Evolutionary conservation across 92 coral and sea anemone species (phyloP).

Genomic region (Parazoanthus darwini): DNA sequence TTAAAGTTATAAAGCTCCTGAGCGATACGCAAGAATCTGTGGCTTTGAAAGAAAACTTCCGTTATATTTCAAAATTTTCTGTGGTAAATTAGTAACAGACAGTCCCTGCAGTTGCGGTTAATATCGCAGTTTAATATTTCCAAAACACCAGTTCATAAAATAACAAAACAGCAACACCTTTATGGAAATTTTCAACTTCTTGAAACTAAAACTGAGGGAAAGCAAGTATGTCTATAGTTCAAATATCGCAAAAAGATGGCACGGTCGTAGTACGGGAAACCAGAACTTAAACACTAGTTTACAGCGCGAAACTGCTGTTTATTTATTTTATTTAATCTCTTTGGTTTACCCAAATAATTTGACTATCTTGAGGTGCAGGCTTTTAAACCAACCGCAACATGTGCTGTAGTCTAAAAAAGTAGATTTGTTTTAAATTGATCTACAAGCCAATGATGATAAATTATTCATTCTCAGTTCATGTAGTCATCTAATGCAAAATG

Average conservation of each 20-base stretch:
- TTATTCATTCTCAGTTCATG: slow-evolving; percentile 8
- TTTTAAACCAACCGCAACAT: background rate
- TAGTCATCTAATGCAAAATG: no score
- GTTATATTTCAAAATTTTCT: background rate
- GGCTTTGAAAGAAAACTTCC: background rate
- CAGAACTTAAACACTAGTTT: no score
- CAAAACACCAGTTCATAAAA: background rate
- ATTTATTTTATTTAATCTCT: background rate
- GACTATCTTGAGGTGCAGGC: background rate
- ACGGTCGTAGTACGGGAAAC: no score
- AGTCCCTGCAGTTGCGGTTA: background rate
- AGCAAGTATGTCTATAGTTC: background rate
- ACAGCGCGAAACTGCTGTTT: background rate
- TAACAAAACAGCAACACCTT: background rate
- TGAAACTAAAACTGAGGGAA: background rate
- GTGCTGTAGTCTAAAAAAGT: slow-evolving; percentile 6
- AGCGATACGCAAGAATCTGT: background rate
- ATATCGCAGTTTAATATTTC: background rate
- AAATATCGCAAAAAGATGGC: no score
- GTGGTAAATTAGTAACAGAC: background rate
- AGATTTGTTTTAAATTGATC: slow-evolving; percentile 26
- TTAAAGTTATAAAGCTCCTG: background rate
- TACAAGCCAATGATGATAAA: background rate
- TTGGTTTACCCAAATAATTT: background rate
- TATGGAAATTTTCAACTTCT: background rate